A percentile compares a stretch with the other conserved stretches of the same genome.
Conservation (phyloP, 35 echinoderm and acorn worm species). For the Lytechinus pictus region DNA sequence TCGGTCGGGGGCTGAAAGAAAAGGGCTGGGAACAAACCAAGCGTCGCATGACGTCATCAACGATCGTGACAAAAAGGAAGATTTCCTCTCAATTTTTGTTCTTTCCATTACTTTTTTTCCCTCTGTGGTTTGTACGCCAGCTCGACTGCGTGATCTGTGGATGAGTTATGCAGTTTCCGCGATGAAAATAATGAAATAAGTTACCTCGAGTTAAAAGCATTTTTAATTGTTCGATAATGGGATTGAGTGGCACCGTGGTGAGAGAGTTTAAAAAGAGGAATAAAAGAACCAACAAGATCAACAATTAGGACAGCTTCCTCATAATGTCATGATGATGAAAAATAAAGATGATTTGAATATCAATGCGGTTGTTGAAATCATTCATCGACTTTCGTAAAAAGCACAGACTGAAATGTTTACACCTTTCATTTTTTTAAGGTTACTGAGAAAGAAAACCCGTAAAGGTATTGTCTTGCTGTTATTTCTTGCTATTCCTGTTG, state of each 20-base stretch:
- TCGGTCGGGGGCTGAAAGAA: neutral
- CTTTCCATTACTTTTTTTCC: neutral
- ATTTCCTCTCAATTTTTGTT: neutral
- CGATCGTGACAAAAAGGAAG: neutral
- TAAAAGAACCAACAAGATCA: neutral
- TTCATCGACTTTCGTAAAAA: neutral
- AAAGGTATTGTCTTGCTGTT: too few species aligned
- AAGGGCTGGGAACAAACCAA: neutral
- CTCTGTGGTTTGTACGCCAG: slow-evolving; percentile 1
- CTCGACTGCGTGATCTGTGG: neutral
- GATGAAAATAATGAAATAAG: neutral
- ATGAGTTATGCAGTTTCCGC: neutral
- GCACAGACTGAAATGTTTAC: too few species aligned
- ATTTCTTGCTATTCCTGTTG: too few species aligned
- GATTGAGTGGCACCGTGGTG: neutral
- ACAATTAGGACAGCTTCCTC: too few species aligned
- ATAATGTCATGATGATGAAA: too few species aligned
- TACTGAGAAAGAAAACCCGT: too few species aligned
- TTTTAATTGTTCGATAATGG: slow-evolving; percentile 13
- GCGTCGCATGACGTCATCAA: neutral
- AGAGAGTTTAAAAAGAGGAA: neutral
- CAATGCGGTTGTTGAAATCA: neutral
- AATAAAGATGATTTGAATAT: neutral
- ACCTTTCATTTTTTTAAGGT: too few species aligned
- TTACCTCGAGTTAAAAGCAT: neutral